These are phyloP conservation scores for Romanomermis culicivorax DNA, from an alignment of 2,888 invertebrate genomes.

Conservation along the genomic window DNA sequence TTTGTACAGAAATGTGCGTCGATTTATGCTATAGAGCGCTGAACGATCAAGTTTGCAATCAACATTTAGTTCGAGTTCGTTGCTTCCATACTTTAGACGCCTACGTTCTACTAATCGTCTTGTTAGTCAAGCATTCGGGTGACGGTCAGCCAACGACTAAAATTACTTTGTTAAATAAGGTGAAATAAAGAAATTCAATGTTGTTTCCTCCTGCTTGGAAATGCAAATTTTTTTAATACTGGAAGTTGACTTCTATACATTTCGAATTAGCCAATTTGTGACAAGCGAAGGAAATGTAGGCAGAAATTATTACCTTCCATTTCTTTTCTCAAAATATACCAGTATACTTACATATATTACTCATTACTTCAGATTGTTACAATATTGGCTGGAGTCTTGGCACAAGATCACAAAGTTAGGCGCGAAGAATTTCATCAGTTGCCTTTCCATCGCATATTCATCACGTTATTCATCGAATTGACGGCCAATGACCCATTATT, in stretches of 20 bases:
- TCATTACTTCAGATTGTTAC: conserved; percentile 41
- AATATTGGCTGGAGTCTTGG: conserved; percentile 76
- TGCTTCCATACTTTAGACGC: conserved; percentile 88
- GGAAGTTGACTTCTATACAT: too few relatives aligned
- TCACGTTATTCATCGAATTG: conserved; percentile 85
- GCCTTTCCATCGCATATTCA: conserved; percentile 86
- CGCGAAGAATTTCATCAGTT: conserved; percentile 78
- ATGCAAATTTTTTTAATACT: too few relatives aligned
- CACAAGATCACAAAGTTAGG: conserved; percentile 84
- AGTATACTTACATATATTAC: too few relatives aligned
- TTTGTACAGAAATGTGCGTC: conserved; percentile 85
- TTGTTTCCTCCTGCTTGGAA: too few relatives aligned
- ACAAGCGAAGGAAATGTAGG: too few relatives aligned
- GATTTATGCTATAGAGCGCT: conserved; percentile 71
- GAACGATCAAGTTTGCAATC: conserved; percentile 36
- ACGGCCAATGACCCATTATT: conserved; percentile 76
- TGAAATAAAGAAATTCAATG: conserved; percentile 25
- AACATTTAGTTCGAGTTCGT: conserved; percentile 52
- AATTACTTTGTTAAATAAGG: conserved; percentile 84
- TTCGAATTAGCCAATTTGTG: too few relatives aligned
- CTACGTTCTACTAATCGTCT: conserved; percentile 70
- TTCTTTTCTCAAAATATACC: too few relatives aligned
- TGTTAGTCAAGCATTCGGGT: conserved; percentile 56
- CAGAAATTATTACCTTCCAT: too few relatives aligned
- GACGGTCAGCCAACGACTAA: conserved; percentile 77